phyloP scores from a whole-genome alignment of 2,888 invertebrate species.

The Cantharis lateralis region DNA sequence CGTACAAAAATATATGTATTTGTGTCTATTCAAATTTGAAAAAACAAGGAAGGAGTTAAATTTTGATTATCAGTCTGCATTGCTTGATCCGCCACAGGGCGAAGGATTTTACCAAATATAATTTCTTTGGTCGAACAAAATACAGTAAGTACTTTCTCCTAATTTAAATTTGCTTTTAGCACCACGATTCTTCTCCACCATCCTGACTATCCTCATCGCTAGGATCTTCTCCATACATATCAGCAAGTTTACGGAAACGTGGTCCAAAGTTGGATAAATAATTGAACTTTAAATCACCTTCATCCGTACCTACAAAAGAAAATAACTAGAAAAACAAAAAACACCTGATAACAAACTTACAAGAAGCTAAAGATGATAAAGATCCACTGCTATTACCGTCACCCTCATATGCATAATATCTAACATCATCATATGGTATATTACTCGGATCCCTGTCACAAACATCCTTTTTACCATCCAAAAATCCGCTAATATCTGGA shows the following conservation, averaged over 20 bases:
- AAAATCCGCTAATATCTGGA: constrained; percentile 86
- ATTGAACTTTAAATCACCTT: constrained; percentile 92
- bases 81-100: constrained; percentile 3
- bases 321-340: not conserved
- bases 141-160: constrained; percentile 25
- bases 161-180: constrained; percentile 57
- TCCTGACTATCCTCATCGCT: constrained; percentile 81
- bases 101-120: constrained; percentile 16
- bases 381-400: constrained; percentile 91
- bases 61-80: constrained; percentile 17
- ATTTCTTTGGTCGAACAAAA: constrained; percentile 29
- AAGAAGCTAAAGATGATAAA: constrained; percentile 88
- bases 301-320: constrained; percentile 71
- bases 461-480: constrained; percentile 86
- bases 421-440: constrained; percentile 92
- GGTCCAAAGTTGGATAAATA: constrained; percentile 94
- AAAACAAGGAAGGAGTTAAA: constrained; percentile 4
- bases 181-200: constrained; percentile 82
- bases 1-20: not conserved
- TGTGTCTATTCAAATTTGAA: not conserved
- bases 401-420: constrained; percentile 98
- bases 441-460: constrained; percentile 92
- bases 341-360: constrained; percentile 57
- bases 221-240: constrained; percentile 91
- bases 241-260: constrained; percentile 90